Evolutionary conservation across 2,888 invertebrate species (phyloP).

Genomic region (Synanthedon formicaeformis): DNA sequence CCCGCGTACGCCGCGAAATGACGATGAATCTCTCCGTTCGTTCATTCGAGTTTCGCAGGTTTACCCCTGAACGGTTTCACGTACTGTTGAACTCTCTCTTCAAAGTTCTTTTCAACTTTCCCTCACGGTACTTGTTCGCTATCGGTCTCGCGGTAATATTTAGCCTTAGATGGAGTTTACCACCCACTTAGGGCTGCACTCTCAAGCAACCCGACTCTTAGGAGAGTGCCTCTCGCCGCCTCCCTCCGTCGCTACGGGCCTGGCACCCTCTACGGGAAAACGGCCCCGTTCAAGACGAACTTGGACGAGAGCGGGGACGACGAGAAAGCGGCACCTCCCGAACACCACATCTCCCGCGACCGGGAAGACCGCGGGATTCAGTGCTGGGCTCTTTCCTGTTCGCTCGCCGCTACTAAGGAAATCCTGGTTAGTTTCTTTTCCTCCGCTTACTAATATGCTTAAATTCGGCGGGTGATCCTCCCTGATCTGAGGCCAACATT

Average conservation of each 20-base stretch:
- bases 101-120: not conserved
- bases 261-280: conserved; percentile 42
- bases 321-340: not conserved
- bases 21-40: not conserved
- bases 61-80: not conserved
- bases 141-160: not conserved
- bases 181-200: not conserved
- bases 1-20: not conserved
- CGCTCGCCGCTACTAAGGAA: conserved; percentile 71
- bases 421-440: conserved; percentile 75
- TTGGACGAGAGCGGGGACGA: not conserved
- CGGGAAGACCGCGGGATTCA: not conserved
- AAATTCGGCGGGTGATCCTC: conserved; percentile 31
- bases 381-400: not conserved
- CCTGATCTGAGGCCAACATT: not conserved
- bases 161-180: not conserved
- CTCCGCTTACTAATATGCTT: conserved; percentile 74
- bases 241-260: conserved; percentile 41
- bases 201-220: not conserved
- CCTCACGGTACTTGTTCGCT: not conserved
- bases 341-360: not conserved
- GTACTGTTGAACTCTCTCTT: not conserved
- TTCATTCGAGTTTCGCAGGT: not conserved
- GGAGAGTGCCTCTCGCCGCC: conserved; percentile 6
- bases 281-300: not conserved